A percentile compares a stretch with the other conserved stretches of the same genome.
Evolutionary conservation across 2,797 vertebrate genomes (phyloP).

Genomic region (Molossus alvarezi): DNA sequence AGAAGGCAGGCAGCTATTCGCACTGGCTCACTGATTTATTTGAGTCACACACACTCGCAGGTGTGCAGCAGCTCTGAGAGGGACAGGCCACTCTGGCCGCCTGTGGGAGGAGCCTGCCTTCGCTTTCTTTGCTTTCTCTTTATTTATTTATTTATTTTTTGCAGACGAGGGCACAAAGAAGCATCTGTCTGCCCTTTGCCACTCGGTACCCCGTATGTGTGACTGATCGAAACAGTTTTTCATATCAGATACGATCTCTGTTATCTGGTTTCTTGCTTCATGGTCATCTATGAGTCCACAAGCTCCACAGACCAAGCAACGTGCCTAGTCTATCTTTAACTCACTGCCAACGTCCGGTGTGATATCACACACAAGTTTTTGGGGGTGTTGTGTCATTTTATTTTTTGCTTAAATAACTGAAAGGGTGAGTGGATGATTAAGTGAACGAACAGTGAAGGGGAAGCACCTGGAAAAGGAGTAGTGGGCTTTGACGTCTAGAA

Average conservation of each 20-base stretch:
- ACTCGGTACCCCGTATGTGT: background rate
- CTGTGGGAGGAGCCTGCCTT: background rate
- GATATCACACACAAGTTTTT: background rate
- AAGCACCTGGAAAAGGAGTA: background rate
- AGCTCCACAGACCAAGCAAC: background rate
- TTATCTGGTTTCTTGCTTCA: too few species aligned
- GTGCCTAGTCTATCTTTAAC: background rate
- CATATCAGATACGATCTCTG: background rate
- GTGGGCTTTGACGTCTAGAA: background rate
- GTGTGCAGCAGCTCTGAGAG: constrained; percentile 4
- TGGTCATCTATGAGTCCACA: background rate
- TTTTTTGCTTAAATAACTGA: background rate
- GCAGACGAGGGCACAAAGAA: background rate
- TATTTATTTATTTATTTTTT: too few species aligned
- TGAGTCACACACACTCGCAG: constrained; percentile 5
- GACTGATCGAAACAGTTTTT: background rate
- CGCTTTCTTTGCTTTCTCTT: too few species aligned
- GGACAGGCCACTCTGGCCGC: background rate
- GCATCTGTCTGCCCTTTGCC: background rate
- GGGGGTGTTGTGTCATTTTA: background rate
- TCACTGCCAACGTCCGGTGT: background rate
- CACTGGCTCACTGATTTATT: background rate
- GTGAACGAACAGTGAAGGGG: background rate
- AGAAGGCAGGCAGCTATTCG: background rate
- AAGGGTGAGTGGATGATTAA: background rate